A percentile compares a stretch with the other conserved stretches of the same genome.
phyloP scores from a whole-genome alignment of 2,888 invertebrate species.

The Augiades crinisus region DNA sequence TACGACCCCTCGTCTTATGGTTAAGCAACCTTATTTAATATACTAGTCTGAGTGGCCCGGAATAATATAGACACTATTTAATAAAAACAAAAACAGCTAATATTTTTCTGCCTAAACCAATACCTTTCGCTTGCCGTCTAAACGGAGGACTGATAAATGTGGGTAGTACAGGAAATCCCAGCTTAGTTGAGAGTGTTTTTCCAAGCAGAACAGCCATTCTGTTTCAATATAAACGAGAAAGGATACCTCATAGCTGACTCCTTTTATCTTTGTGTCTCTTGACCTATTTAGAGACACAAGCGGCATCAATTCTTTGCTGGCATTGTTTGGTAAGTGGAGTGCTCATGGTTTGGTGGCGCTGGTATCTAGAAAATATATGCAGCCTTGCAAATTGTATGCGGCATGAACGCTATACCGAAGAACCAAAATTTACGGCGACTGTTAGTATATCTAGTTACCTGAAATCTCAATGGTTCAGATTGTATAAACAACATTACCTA shows the following conservation, averaged over 20 bases:
- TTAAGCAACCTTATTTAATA: too few species aligned
- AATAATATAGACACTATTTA: too few species aligned
- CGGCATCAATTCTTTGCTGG: conserved; percentile 1
- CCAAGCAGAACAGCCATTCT: conserved; percentile 13
- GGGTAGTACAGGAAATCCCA: conserved; percentile 6
- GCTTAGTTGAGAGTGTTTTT: conserved; percentile 3
- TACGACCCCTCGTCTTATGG: too few species aligned
- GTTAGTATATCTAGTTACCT: too few species aligned
- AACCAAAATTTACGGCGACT: too few species aligned
- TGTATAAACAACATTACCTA: too few species aligned
- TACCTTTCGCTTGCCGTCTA: conserved; percentile 3
- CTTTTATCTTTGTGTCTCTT: conserved; percentile 8
- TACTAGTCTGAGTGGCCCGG: too few species aligned
- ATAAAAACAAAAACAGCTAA: too few species aligned
- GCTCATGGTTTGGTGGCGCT: neutral
- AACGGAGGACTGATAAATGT: conserved; percentile 8
- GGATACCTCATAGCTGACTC: conserved; percentile 9
- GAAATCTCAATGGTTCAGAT: too few species aligned
- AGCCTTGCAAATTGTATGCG: too few species aligned
- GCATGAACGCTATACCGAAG: too few species aligned
- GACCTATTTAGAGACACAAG: conserved; percentile 1
- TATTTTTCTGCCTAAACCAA: too few species aligned
- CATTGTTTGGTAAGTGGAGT: neutral
- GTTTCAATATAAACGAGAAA: conserved; percentile 10
- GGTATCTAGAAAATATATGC: neutral